These are phyloP conservation scores for Ecliptopera silaceata DNA, from an alignment of 2,888 invertebrate genomes.

Conservation along the genomic window DNA sequence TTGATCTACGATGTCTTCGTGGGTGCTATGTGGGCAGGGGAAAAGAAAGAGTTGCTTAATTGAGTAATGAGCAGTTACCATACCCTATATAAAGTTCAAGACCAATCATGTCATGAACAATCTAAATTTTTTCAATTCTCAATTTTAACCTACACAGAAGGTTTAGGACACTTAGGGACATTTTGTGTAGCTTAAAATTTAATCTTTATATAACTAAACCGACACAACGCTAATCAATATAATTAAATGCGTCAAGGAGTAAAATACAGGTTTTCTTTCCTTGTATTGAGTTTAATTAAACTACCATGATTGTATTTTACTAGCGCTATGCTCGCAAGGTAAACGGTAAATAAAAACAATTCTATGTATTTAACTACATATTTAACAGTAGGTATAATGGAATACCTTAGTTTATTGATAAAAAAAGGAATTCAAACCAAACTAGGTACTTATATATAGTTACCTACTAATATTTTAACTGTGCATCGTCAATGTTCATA, in stretches of 20 bases:
- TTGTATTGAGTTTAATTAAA: neutral
- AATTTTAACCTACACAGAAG: neutral
- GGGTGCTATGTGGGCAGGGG: constrained; percentile 6
- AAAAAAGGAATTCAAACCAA: too few relatives aligned
- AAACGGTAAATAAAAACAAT: neutral
- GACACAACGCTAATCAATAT: neutral
- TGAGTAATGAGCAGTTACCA: neutral
- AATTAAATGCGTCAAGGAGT: constrained; percentile 9
- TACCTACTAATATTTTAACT: too few relatives aligned
- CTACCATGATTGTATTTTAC: too few relatives aligned
- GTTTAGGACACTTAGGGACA: too few relatives aligned
- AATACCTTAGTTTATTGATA: too few relatives aligned
- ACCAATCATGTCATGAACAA: neutral
- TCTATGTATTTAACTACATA: neutral
- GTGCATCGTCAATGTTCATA: too few relatives aligned
- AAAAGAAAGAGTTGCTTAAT: neutral
- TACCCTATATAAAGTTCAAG: neutral
- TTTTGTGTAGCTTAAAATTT: too few relatives aligned
- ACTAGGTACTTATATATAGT: too few relatives aligned
- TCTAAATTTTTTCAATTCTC: neutral
- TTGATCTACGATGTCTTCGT: neutral
- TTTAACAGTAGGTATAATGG: too few relatives aligned
- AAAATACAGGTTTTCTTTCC: constrained; percentile 11
- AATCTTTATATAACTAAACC: too few relatives aligned
- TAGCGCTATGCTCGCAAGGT: too few relatives aligned